phyloP scores from a whole-genome alignment of 2,888 invertebrate genomes.

The Heteropelma amictum region DNA sequence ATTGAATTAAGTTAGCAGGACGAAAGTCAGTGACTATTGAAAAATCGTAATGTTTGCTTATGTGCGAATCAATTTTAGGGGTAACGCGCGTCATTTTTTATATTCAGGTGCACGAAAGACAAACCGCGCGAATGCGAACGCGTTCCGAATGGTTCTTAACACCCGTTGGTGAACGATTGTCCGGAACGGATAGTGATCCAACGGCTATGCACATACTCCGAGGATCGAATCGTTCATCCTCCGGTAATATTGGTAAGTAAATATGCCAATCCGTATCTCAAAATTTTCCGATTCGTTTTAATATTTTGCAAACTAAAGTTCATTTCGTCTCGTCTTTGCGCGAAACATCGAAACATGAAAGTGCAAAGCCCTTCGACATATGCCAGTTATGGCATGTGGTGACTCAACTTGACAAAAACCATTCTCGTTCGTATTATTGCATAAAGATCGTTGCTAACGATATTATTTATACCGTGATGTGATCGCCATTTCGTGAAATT shows the following conservation, averaged over 20 bases:
- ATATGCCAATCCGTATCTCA: neutral
- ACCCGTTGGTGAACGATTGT: slow-evolving; percentile 81
- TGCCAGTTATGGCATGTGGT: too few species aligned
- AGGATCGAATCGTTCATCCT: slow-evolving; percentile 80
- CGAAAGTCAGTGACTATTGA: neutral
- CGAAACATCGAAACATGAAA: too few species aligned
- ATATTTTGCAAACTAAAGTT: neutral
- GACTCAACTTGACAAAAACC: too few species aligned
- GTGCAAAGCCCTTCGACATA: too few species aligned
- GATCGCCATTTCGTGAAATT: too few species aligned
- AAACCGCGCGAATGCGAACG: slow-evolving; percentile 97
- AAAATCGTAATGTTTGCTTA: neutral
- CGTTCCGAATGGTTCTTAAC: slow-evolving; percentile 98
- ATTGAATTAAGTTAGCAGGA: neutral
- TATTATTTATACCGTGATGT: too few species aligned
- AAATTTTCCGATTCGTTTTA: neutral
- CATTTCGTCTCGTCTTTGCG: too few species aligned
- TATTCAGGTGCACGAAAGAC: slow-evolving; percentile 94
- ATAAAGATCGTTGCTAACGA: too few species aligned
- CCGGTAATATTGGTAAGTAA: slow-evolving; percentile 80
- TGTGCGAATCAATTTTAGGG: slow-evolving; percentile 15
- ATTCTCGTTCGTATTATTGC: too few species aligned
- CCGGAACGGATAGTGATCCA: slow-evolving; percentile 78
- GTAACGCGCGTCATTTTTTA: slow-evolving; percentile 47
- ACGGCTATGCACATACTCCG: slow-evolving; percentile 77